phyloP scores from a whole-genome alignment of 2,888 invertebrate genomes.

The Acrobasis consociella region DNA sequence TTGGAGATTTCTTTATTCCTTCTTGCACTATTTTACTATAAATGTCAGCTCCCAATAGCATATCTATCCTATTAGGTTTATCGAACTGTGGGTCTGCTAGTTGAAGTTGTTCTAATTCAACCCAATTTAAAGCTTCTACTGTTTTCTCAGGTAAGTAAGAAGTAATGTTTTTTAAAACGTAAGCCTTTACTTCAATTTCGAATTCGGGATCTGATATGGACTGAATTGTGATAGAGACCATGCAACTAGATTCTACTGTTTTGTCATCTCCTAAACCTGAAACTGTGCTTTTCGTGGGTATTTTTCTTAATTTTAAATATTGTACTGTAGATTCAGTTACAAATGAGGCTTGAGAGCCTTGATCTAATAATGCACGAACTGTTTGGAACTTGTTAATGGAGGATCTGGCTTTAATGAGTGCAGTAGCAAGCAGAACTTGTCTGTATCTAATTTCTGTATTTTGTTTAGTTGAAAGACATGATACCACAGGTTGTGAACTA shows the following conservation, averaged over 20 bases:
- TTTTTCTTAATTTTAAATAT: slow-evolving; percentile 23
- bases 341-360: slow-evolving; percentile 31
- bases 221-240: slow-evolving; percentile 28
- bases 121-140: background rate
- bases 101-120: slow-evolving; percentile 13
- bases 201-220: slow-evolving; percentile 27
- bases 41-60: slow-evolving; percentile 28
- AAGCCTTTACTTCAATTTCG: slow-evolving; percentile 17
- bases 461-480: background rate
- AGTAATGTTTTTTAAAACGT: slow-evolving; percentile 17
- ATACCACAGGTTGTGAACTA: background rate
- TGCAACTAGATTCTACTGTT: background rate
- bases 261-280: slow-evolving; percentile 27
- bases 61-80: slow-evolving; percentile 25
- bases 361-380: slow-evolving; percentile 28
- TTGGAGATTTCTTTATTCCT: slow-evolving; percentile 20
- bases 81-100: slow-evolving; percentile 28
- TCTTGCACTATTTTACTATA: slow-evolving; percentile 24
- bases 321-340: slow-evolving; percentile 30
- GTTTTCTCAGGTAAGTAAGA: slow-evolving; percentile 9
- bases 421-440: slow-evolving; percentile 23
- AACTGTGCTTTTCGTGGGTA: slow-evolving; percentile 22
- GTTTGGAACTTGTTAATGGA: slow-evolving; percentile 18
- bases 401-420: slow-evolving; percentile 24
- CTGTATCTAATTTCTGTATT: background rate